A percentile compares a stretch with the other conserved stretches of the same genome.
Conservation (phyloP, 2,113 vertebrate species). For the Coturnix japonica region DNA sequence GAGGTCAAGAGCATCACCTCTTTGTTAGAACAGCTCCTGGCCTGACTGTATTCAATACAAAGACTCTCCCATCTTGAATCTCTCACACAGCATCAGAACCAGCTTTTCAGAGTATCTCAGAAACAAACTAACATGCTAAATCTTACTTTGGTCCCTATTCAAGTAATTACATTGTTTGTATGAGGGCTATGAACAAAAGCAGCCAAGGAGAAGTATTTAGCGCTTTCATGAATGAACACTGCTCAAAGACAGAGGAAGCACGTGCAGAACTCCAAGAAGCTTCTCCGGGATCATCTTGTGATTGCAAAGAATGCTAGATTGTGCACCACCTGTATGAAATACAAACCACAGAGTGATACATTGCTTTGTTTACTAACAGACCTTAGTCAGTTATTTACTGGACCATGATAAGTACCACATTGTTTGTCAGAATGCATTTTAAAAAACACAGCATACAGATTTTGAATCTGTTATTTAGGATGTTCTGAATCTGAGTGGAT, state of each 20-base stretch:
- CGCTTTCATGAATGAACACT: background rate
- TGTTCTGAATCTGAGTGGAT: fast-evolving
- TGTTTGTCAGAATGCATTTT: background rate
- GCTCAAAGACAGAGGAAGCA: background rate
- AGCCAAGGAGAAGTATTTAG: background rate
- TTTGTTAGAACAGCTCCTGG: background rate
- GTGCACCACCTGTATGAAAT: fast-evolving
- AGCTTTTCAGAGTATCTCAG: background rate
- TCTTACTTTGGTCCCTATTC: fast-evolving
- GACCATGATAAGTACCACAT: background rate
- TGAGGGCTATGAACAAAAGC: background rate
- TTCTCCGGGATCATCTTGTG: background rate
- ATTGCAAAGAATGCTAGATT: background rate
- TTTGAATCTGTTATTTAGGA: background rate
- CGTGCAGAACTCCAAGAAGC: background rate
- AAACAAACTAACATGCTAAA: background rate
- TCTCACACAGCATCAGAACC: background rate
- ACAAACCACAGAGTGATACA: background rate
- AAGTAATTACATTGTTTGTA: background rate
- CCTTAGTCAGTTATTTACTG: background rate
- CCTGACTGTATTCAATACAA: background rate
- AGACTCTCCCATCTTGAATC: background rate
- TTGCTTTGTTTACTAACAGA: background rate
- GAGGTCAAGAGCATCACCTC: background rate
- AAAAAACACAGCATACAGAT: background rate